Evolutionary conservation across 2,888 invertebrate species (phyloP).

Genomic region (Odontomyia ornata): DNA sequence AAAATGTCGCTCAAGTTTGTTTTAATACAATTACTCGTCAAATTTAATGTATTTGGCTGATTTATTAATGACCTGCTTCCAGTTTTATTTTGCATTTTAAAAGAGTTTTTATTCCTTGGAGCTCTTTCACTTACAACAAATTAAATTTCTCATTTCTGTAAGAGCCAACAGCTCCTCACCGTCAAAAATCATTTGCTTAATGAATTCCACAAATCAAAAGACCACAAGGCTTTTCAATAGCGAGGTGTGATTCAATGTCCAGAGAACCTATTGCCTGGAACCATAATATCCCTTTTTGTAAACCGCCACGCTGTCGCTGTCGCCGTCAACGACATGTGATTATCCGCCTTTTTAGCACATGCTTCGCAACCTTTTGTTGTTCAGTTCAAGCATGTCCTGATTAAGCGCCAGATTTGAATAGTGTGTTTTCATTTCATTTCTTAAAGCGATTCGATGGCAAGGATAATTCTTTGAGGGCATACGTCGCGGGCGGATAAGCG

Average conservation of each 20-base stretch:
- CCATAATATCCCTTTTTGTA: not conserved
- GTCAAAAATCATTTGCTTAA: conserved; percentile 27
- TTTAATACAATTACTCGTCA: too few relatives aligned
- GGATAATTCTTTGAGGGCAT: not conserved
- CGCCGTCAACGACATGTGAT: conserved; percentile 49
- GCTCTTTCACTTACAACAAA: too few relatives aligned
- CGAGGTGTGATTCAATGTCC: not conserved
- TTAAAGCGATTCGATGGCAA: not conserved
- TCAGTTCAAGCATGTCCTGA: conserved; percentile 52
- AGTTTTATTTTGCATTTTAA: too few relatives aligned
- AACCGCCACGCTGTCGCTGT: not conserved
- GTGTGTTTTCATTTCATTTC: conserved; percentile 38
- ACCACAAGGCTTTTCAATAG: not conserved
- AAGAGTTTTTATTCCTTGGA: too few relatives aligned
- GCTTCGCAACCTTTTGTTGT: conserved; percentile 52
- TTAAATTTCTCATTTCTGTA: too few relatives aligned
- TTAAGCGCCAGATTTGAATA: conserved; percentile 47
- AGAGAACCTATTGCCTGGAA: not conserved
- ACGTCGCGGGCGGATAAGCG: not conserved
- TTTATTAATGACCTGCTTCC: too few relatives aligned
- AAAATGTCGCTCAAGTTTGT: too few relatives aligned
- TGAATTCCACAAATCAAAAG: not conserved
- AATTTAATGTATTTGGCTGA: too few relatives aligned
- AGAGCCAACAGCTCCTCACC: too few relatives aligned
- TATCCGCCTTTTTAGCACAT: conserved; percentile 55